These are phyloP conservation scores for Aix galericulata DNA, from an alignment of 2,113 vertebrate species.

Conservation along the genomic window DNA sequence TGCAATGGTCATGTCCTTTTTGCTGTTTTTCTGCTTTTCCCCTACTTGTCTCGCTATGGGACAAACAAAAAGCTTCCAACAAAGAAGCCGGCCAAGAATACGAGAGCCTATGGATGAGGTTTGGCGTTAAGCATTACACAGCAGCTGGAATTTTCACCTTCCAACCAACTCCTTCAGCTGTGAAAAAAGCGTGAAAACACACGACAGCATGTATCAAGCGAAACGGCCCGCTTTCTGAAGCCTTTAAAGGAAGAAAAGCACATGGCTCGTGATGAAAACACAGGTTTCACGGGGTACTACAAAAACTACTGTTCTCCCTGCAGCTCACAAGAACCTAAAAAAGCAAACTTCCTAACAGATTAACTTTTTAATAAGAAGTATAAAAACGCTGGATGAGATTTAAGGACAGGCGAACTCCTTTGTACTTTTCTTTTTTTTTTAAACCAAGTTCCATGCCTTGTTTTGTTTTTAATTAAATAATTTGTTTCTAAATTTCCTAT, in stretches of 20 bases:
- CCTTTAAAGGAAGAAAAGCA: not conserved
- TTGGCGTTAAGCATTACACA: not conserved
- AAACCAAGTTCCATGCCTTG: no score
- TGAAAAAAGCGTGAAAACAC: rapidly evolving
- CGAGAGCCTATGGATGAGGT: not conserved
- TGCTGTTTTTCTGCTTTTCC: not conserved
- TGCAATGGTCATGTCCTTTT: not conserved
- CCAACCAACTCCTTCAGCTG: not conserved
- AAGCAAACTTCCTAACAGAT: not conserved
- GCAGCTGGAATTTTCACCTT: not conserved
- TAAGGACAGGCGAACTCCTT: not conserved
- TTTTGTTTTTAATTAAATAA: not conserved
- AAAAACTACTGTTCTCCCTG: not conserved
- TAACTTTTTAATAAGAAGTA: not conserved
- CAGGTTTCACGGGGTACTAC: not conserved
- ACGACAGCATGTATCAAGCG: not conserved
- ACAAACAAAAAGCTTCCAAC: not conserved
- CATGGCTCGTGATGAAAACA: not conserved
- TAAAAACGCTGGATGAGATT: not conserved
- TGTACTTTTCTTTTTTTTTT: not conserved
- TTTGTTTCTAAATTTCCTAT: not conserved
- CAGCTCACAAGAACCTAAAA: not conserved
- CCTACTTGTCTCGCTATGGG: not conserved
- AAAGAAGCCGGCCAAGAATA: not conserved
- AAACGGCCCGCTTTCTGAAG: not conserved